These are phyloP conservation scores for Ailurus styani DNA, from an alignment of 2,113 vertebrate genomes.

Conservation along the genomic window DNA sequence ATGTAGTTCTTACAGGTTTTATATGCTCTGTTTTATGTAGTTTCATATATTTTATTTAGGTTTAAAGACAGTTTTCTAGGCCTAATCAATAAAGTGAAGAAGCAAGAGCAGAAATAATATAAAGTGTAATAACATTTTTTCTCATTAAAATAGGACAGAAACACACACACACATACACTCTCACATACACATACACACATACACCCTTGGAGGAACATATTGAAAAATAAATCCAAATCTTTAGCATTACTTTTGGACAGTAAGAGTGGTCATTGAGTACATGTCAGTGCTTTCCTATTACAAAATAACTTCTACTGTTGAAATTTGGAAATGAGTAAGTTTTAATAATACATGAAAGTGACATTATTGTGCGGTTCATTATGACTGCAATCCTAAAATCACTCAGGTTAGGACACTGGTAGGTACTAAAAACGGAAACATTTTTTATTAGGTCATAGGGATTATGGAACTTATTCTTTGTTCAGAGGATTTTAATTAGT, in stretches of 20 bases:
- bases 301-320: neutral
- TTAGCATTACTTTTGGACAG: neutral
- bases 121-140: neutral
- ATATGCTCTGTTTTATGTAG: neutral
- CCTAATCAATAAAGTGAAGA: neutral
- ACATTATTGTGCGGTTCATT: neutral
- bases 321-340: neutral
- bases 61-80: neutral
- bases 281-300: neutral
- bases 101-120: neutral
- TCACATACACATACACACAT: neutral
- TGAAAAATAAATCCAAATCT: neutral
- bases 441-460: neutral
- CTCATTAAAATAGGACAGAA: neutral
- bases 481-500: neutral
- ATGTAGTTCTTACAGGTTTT: neutral
- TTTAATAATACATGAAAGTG: neutral
- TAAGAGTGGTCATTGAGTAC: neutral
- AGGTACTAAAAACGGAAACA: neutral
- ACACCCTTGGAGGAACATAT: neutral
- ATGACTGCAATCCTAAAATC: neutral
- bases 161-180: neutral
- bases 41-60: neutral
- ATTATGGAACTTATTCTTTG: neutral
- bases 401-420: neutral